Evolutionary conservation across 2,113 vertebrate genomes (phyloP).

Genomic region (Motacilla alba): DNA sequence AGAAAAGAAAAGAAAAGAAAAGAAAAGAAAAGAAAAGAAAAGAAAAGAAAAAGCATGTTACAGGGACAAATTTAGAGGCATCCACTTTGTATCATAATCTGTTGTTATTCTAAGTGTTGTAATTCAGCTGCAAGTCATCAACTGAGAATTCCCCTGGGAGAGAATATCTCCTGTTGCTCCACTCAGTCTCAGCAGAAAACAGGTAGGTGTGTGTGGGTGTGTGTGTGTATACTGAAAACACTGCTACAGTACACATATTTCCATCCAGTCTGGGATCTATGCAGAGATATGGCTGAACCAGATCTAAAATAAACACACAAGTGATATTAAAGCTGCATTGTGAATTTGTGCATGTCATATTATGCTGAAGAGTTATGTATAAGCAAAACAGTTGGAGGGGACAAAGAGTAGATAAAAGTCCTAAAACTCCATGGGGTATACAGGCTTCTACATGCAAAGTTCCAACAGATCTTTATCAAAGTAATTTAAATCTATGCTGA

Average conservation of each 20-base stretch:
- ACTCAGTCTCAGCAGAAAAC: not conserved
- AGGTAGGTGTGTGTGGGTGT: not conserved
- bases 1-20: not conserved
- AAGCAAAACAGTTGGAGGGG: not conserved
- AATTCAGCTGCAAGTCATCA: not conserved
- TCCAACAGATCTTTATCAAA: not conserved
- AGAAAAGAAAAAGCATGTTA: not conserved
- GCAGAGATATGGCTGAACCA: not conserved
- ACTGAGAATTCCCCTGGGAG: not conserved
- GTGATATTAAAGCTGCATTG: not conserved
- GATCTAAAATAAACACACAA: not conserved
- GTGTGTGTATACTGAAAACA: not conserved
- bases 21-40: not conserved
- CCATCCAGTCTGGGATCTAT: not conserved
- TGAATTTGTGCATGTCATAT: not conserved
- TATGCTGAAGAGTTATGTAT: not conserved
- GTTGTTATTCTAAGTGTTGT: not conserved
- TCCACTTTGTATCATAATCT: not conserved
- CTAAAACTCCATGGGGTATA: not conserved
- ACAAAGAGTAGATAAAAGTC: not conserved
- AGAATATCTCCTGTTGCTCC: not conserved
- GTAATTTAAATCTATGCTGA: not conserved
- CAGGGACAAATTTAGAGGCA: not conserved
- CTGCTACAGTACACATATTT: not conserved
- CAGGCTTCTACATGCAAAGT: accelerated